These are phyloP conservation scores for Anguilla rostrata DNA, from an alignment of 2,113 vertebrate genomes.

Conservation along the genomic window DNA sequence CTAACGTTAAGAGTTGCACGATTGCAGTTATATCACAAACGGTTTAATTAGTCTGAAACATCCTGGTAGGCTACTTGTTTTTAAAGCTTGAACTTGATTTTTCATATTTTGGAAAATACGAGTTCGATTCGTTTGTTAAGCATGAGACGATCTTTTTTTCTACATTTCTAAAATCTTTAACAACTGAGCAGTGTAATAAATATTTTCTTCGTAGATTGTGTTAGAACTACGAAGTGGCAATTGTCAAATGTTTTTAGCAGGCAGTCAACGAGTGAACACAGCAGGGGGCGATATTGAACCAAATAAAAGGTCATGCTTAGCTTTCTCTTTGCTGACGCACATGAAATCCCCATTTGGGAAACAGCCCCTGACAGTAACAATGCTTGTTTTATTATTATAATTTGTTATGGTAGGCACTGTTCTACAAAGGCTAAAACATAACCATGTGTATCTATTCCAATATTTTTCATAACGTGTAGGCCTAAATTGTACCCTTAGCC, in stretches of 20 bases:
- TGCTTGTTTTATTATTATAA: not conserved
- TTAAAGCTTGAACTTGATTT: too few species aligned
- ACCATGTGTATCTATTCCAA: not conserved
- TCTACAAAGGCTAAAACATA: not conserved
- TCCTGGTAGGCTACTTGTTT: too few species aligned
- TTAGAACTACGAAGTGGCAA: not conserved
- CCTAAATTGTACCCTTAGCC: too few species aligned
- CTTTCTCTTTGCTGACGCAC: not conserved
- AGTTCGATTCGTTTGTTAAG: too few species aligned
- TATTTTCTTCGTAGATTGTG: not conserved
- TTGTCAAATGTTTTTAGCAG: not conserved
- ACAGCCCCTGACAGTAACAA: not conserved
- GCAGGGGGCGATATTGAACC: conserved; percentile 32
- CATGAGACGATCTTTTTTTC: too few species aligned
- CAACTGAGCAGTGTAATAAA: too few species aligned
- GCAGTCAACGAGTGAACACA: not conserved
- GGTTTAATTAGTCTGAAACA: too few species aligned
- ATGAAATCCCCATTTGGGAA: not conserved
- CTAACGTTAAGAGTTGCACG: too few species aligned
- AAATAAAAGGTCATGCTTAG: conserved; percentile 9
- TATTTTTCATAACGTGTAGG: too few species aligned
- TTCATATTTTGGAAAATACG: too few species aligned
- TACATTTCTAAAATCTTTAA: too few species aligned
- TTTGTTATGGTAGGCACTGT: not conserved
- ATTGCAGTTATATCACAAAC: too few species aligned